These are phyloP conservation scores for Gasterosteus nipponicus DNA, from an alignment of 2,113 vertebrate genomes.

Conservation along the genomic window DNA sequence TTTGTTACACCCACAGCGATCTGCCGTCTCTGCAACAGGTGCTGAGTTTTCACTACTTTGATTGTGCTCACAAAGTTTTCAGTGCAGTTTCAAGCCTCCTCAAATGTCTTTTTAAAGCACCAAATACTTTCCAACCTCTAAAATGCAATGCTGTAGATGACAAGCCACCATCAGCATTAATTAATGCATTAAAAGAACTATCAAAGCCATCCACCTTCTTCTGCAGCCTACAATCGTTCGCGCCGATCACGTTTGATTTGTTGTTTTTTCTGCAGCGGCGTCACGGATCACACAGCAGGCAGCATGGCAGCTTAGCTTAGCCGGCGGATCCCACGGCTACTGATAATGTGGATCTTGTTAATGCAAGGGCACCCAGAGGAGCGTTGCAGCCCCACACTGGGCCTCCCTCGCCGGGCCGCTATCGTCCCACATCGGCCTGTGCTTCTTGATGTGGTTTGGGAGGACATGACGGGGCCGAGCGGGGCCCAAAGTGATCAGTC, in stretches of 20 bases:
- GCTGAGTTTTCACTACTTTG: slow-evolving; percentile 53
- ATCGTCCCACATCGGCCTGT: slow-evolving; percentile 77
- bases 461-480: slow-evolving; percentile 79
- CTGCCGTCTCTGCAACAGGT: slow-evolving; percentile 70
- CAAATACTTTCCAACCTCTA: neutral
- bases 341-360: slow-evolving; percentile 74
- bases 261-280: slow-evolving; percentile 31
- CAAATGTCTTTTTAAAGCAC: neutral
- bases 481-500: slow-evolving; percentile 81
- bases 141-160: neutral
- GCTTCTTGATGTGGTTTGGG: slow-evolving; percentile 81
- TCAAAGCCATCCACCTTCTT: too few relatives aligned
- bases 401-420: slow-evolving; percentile 70
- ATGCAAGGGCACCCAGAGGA: slow-evolving; percentile 72
- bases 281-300: slow-evolving; percentile 38
- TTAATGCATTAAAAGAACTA: neutral
- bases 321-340: slow-evolving; percentile 72
- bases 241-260: slow-evolving; percentile 10
- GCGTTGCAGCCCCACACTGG: slow-evolving; percentile 60
- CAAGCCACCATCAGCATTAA: neutral
- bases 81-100: neutral
- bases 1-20: slow-evolving; percentile 68
- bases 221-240: neutral
- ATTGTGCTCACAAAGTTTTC: slow-evolving; percentile 18
- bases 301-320: slow-evolving; percentile 31